Evolutionary conservation across 2,888 invertebrate genomes (phyloP).

Genomic region (Eupsilia transversa): DNA sequence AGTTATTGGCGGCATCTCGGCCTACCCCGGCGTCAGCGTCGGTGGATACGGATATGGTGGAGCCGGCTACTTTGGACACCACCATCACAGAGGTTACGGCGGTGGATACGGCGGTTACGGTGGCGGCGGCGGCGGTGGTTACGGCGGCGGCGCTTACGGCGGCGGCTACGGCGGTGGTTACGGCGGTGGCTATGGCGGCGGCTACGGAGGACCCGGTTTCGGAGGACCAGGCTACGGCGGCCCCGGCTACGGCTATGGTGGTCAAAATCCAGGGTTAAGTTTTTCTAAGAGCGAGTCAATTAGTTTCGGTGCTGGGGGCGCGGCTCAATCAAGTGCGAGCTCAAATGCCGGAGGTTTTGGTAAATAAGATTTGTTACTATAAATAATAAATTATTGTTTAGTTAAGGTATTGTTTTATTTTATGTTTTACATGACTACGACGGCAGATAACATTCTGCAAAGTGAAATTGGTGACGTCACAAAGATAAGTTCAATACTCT

Average conservation of each 20-base stretch:
- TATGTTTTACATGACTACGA: not conserved
- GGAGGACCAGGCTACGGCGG: conserved; percentile 29
- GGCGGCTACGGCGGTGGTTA: conserved; percentile 3
- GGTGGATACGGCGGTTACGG: conserved; percentile 10
- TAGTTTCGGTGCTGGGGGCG: conserved; percentile 47
- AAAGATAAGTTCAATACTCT: not conserved
- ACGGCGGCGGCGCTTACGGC: conserved; percentile 7
- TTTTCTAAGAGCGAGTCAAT: conserved; percentile 47
- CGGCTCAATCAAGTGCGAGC: conserved; percentile 61
- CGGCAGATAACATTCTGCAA: too few relatives aligned
- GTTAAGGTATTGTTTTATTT: conserved; percentile 9
- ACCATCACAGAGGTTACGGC: conserved; percentile 33
- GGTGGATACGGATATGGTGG: conserved; percentile 21
- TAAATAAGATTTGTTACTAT: conserved; percentile 18
- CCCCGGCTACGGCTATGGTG: conserved; percentile 45
- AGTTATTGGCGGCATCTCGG: conserved; percentile 38
- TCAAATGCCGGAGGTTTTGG: conserved; percentile 69
- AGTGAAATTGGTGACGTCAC: not conserved
- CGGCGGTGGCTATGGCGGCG: conserved; percentile 7
- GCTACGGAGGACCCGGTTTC: conserved; percentile 17
- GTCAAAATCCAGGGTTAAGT: conserved; percentile 40
- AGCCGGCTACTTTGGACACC: conserved; percentile 13
- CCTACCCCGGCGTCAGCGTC: conserved; percentile 3
- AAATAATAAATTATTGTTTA: conserved; percentile 16
- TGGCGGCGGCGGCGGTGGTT: not conserved